Conservation (phyloP, 2,113 vertebrate species). For the Himantopus leucocephalus region DNA sequence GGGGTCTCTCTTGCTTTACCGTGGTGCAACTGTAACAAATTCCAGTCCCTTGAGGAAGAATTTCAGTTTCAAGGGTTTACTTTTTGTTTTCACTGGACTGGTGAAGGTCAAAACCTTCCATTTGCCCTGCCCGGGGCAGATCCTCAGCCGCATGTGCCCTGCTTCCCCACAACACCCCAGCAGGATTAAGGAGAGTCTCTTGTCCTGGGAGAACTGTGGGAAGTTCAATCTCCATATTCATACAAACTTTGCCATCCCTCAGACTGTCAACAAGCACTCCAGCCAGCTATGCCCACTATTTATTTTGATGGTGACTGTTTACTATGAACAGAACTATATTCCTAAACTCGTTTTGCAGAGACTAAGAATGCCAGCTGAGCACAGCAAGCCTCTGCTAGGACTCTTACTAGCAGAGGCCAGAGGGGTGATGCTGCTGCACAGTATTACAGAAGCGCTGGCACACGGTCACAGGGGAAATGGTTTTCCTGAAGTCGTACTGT, state of each 20-base stretch:
- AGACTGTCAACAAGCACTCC: neutral
- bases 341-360: neutral
- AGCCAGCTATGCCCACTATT: neutral
- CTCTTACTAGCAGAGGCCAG: neutral
- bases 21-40: neutral
- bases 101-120: neutral
- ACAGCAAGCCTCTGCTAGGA: neutral
- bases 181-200: neutral
- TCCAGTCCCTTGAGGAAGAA: neutral
- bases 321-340: neutral
- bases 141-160: neutral
- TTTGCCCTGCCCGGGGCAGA: neutral
- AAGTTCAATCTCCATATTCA: neutral
- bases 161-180: rapidly evolving
- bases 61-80: neutral
- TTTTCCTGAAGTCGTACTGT: neutral
- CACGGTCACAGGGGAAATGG: rapidly evolving
- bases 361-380: neutral
- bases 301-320: neutral
- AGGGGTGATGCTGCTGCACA: neutral
- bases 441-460: neutral
- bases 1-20: neutral
- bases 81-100: neutral
- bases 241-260: neutral
- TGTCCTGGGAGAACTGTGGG: neutral